Base-by-base conservation (phyloP, 2,797 vertebrate species). In the Etheostoma perlongum region DNA sequence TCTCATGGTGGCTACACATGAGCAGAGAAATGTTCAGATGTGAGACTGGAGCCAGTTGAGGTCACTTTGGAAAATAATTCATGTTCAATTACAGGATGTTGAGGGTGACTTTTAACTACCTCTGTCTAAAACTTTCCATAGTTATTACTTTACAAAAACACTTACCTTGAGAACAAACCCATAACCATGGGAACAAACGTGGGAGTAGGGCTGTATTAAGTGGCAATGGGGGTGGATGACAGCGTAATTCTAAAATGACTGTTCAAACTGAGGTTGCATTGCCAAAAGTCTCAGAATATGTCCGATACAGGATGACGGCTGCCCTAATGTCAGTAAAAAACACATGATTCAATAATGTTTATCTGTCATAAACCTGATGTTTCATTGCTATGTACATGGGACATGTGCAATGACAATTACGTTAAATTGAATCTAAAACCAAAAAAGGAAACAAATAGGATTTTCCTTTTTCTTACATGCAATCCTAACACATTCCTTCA, bases 121-220 rank as follows among this genome's bases (percentile, higher is more conserved):
- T 77, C 42, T 21, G 42, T 63, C 48, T 44, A 23, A 52, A 74
- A 71, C 15, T 23, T 30, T 66, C 15, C 40, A 30, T 66, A 13
- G 23, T 49, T 57, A 58, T 33, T 40, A 46, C 8, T 44, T 7
- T 25, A 49, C 27, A 21, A 49, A 11, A 62, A 68, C 30, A 53
- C 40, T 64, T 59, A 65, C 48, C 48, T 64, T 30, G 30, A 30
- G 25, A 49, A 67, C 25, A 47, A 14, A n/a, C 33, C 25, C 49
- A 33, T 19, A 21, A 47, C 44, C 27, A 48, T 25, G 44, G 62
- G 21, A 48, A n/a, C 4, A 11, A 57, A 54, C 1, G 12, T 3
- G 16, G 46, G 46, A 57, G 44, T 21, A 1, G 36, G 15, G 55
- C 15, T 42, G 21, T 52, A 44, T 30, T 33, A 62, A 42, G 36